A percentile compares a stretch with the other conserved stretches of the same genome.
Conservation (phyloP, 2,113 vertebrate species). For the Phylloscopus trochilus region DNA sequence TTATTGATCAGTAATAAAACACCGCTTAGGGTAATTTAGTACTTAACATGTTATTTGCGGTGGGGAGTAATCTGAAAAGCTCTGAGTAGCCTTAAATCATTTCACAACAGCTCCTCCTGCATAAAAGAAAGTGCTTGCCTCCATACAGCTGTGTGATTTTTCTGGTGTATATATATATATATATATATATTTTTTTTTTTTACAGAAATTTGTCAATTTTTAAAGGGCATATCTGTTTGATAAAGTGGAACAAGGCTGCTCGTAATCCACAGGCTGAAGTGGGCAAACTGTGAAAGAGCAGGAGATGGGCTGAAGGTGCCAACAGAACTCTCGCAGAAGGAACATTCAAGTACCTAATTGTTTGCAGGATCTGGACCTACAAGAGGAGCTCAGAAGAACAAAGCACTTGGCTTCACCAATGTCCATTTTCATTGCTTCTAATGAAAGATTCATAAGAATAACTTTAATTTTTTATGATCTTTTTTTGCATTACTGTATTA, state of each 20-base stretch:
- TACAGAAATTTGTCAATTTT: conserved; percentile 73
- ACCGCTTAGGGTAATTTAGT: conserved; percentile 45
- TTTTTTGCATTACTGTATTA: conserved; percentile 72
- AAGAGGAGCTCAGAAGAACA: conserved; percentile 71
- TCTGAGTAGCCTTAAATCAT: conserved; percentile 66
- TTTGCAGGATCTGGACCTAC: conserved; percentile 58
- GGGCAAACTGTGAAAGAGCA: background rate
- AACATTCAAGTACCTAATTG: conserved; percentile 53
- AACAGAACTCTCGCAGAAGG: conserved; percentile 39
- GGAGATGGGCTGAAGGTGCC: conserved; percentile 10
- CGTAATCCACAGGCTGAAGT: background rate
- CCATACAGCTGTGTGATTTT: conserved; percentile 68
- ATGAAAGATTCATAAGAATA: conserved; percentile 87
- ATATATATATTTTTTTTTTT: conserved; percentile 4
- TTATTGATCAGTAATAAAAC: conserved; percentile 63
- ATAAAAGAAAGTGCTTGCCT: conserved; percentile 62
- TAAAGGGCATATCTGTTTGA: conserved; percentile 76
- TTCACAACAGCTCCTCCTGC: conserved; percentile 59
- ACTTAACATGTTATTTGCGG: conserved; percentile 59
- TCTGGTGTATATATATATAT: background rate
- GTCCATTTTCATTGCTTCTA: conserved; percentile 79
- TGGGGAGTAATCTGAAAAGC: conserved; percentile 61
- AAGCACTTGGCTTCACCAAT: conserved; percentile 73
- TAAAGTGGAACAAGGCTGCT: conserved; percentile 63
- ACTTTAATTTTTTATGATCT: conserved; percentile 84